Percentiles rank a stretch among this genome's conserved stretches.
Evolutionary conservation across 2,797 vertebrate species (phyloP).

Genomic region (Petrocephalus schoutedeni): DNA sequence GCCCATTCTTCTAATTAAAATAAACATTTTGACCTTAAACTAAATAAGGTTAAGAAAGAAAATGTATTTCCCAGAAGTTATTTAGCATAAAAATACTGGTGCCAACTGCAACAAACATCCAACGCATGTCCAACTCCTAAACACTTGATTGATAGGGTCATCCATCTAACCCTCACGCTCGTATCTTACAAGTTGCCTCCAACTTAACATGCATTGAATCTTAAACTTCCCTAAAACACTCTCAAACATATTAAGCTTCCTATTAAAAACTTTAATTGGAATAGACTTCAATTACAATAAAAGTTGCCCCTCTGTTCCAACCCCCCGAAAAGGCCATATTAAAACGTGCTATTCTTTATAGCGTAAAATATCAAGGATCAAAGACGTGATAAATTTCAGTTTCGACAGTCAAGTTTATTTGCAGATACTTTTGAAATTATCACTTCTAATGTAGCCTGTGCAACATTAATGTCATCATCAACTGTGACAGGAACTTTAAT

Average conservation of each 20-base stretch:
- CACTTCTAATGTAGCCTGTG: background rate
- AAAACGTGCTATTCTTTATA: background rate
- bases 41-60: slow-evolving; percentile 14
- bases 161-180: slow-evolving; percentile 68
- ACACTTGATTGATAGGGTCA: slow-evolving; percentile 70
- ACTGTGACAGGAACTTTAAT: background rate
- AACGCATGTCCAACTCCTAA: slow-evolving; percentile 56
- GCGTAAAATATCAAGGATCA: slow-evolving; percentile 22
- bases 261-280: slow-evolving; percentile 60
- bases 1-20: slow-evolving; percentile 38
- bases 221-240: slow-evolving; percentile 48
- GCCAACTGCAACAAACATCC: slow-evolving; percentile 63
- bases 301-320: slow-evolving; percentile 1
- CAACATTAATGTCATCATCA: background rate
- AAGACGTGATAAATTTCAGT: background rate
- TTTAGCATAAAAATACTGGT: slow-evolving; percentile 57
- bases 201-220: slow-evolving; percentile 57
- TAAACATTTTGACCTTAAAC: slow-evolving; percentile 36
- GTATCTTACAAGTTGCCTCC: slow-evolving; percentile 49
- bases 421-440: slow-evolving; percentile 11
- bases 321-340: slow-evolving; percentile 10
- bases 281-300: slow-evolving; percentile 41
- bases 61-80: slow-evolving; percentile 60
- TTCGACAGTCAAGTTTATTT: slow-evolving; percentile 2
- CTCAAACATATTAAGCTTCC: slow-evolving; percentile 52